A percentile compares a stretch with the other conserved stretches of the same genome.
These are phyloP conservation scores for Amphiprion ocellaris DNA, from an alignment of 2,113 vertebrate genomes.

Conservation along the genomic window DNA sequence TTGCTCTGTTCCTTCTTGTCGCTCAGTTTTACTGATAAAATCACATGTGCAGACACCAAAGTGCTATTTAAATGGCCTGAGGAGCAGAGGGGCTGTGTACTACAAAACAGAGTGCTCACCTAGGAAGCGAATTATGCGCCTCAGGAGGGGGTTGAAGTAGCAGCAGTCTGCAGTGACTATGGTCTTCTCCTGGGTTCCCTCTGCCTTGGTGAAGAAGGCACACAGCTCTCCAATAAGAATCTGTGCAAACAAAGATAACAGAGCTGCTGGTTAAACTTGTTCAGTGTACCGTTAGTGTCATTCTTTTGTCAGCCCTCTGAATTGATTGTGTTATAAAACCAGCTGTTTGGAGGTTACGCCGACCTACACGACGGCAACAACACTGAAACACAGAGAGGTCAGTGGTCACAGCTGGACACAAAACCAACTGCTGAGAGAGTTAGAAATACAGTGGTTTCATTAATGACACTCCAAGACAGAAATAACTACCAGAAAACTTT, in stretches of 20 bases:
- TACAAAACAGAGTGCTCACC: slow-evolving; percentile 77
- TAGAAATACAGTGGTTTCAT: too few relatives aligned
- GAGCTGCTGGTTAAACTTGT: background rate
- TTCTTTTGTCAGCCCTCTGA: too few relatives aligned
- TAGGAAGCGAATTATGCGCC: slow-evolving; percentile 91
- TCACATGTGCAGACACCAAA: background rate
- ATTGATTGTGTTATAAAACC: too few relatives aligned
- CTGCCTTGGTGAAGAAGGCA: slow-evolving; percentile 85
- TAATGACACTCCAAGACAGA: too few relatives aligned
- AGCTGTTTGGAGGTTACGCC: too few relatives aligned
- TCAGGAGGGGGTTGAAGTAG: slow-evolving; percentile 91
- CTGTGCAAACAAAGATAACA: slow-evolving; percentile 65
- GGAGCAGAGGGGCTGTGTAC: background rate
- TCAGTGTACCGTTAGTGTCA: too few relatives aligned
- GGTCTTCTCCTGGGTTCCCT: slow-evolving; percentile 87
- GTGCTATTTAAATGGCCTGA: background rate
- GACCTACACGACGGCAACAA: too few relatives aligned
- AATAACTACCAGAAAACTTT: too few relatives aligned
- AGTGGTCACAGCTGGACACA: too few relatives aligned
- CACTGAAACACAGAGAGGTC: too few relatives aligned
- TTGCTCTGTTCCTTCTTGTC: background rate
- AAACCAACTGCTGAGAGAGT: too few relatives aligned
- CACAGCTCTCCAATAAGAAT: slow-evolving; percentile 88
- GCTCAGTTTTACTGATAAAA: background rate
- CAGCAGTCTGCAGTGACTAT: slow-evolving; percentile 93